Percentiles rank a stretch among this genome's conserved stretches.
phyloP scores from a whole-genome alignment of 2,888 invertebrate species.

The Erebia epiphron region DNA sequence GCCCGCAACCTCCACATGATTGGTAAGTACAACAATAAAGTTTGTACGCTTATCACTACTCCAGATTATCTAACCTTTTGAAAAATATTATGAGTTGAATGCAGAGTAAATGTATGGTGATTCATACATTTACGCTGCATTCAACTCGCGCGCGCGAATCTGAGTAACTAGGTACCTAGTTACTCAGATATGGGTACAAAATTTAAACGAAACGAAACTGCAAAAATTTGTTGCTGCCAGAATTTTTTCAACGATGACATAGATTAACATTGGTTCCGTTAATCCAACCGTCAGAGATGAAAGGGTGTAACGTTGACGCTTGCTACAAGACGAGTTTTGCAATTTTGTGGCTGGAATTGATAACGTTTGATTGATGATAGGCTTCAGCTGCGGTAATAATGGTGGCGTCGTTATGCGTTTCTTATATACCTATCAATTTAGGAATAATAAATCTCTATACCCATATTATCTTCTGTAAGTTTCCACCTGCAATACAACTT shows the following conservation, averaged over 20 bases:
- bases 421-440: neutral
- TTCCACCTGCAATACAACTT: no score
- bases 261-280: neutral
- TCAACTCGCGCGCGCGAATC: no score
- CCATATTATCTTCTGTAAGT: no score
- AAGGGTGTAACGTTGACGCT: constrained; percentile 58
- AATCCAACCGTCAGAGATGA: constrained; percentile 36
- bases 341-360: constrained; percentile 71
- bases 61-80: neutral
- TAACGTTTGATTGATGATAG: constrained; percentile 74
- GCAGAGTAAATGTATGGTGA: no score
- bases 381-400: constrained; percentile 7
- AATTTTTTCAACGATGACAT: neutral
- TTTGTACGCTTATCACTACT: no score
- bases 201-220: neutral
- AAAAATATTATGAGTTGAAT: neutral
- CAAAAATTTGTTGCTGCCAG: neutral
- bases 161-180: no score
- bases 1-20: constrained; percentile 83
- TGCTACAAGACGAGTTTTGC: constrained; percentile 57
- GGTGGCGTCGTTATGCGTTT: neutral
- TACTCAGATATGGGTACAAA: neutral
- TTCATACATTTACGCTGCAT: no score
- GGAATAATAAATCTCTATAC: neutral
- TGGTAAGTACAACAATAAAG: constrained; percentile 72